Base-by-base conservation (phyloP, 2,113 vertebrate genomes). In the Neopipo cinnamomea region DNA sequence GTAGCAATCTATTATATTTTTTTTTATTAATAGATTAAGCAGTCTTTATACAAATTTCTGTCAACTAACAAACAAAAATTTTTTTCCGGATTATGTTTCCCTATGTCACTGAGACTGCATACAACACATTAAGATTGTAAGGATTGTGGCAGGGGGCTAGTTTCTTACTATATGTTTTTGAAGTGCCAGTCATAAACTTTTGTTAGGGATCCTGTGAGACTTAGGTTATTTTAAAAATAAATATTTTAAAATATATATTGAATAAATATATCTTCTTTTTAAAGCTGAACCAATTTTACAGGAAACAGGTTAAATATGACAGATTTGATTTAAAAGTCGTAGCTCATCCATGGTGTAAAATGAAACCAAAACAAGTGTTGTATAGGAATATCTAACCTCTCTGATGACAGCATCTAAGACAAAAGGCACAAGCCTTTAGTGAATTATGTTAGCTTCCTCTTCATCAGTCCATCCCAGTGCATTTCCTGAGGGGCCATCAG, bases 41-140 rank as follows among this genome's bases (percentile, higher is more conserved):
- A 47, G 7, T 53, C 14, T 67, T 14, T n/a, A 46, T 21, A 46
- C 1, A 88, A 24, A 31, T 17, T 47, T 83, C n/a, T 75, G 15
- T 28, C 47, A 75, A 37, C 4, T 35, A 75, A 50, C 6, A 35
- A 55, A n/a, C 5, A 13, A 72, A 63, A 11, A 68, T 18, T 8
- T 16, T 55, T 56, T n/a, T 66, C 18, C 28, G 68, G 8, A 39
- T 7, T 41, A 0, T 70, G 62, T 47, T 62, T 85, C 42, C 24
- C 8, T 44, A 2, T 49, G 30, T 44, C 22, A 7, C 11, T 67
- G 27, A 28, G 67, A 59, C 0, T 0, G 0, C 19, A 37, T 5
- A 30, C 6, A 22, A 17, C 15, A 67, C 31, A 31, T 13, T 33
- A 13, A 28, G 22, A n/a, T 28, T 75, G 2, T 33, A 58, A 78